Evolutionary conservation across 2,888 invertebrate species (phyloP), one percentile per base, ranked within the genome.

Genomic region (Machimus atricapillus): DNA sequence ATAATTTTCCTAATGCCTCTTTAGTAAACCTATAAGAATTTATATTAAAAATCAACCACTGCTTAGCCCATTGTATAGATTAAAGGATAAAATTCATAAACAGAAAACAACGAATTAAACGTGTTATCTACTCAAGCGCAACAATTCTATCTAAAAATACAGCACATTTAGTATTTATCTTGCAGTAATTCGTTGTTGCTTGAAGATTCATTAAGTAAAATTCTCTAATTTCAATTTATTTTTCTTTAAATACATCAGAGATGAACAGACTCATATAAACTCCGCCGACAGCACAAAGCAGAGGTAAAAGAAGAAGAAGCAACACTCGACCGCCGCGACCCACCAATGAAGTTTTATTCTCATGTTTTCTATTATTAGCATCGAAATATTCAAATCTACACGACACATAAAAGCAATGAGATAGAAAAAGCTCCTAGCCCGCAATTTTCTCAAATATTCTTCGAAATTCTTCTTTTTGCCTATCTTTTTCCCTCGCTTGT

Each of bases 301-400:
- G 66, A 66, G 66, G 66, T 66, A 66, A 66, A 27, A 66, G 66
- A 81, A 78, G 40, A 40, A 78, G 82, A 14, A 66, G 27, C 66
- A 73, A 66, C 16, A 66, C 66, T 34, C 66, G 37, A 58, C 43
- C 66, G 66, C 66, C 66, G 27, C 66, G 66, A 66, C 66, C 66
- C 66, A 66, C 66, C 58, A 31, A 58, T 58, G 31, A 43, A 76
- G 85, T 74, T 73, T 66, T 85, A 74, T 85, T 85, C 76, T 76
- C 85, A 85, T 85, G 85, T 85, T 85, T 85, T 85, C 85, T 85
- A 85, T 85, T 85, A 85, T 85, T 85, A 85, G 85, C 74, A 19
- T 58, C 14, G 56, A 79, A 79, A 81, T 81, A 81, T 81, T 52
- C 52, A 56, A 56, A 81, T 81, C 46, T 81, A 81, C 56, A 81